Evolutionary conservation across 2,113 vertebrate species (phyloP), one percentile per base, ranked within the genome.

Genomic region (Boleophthalmus pectinirostris): DNA sequence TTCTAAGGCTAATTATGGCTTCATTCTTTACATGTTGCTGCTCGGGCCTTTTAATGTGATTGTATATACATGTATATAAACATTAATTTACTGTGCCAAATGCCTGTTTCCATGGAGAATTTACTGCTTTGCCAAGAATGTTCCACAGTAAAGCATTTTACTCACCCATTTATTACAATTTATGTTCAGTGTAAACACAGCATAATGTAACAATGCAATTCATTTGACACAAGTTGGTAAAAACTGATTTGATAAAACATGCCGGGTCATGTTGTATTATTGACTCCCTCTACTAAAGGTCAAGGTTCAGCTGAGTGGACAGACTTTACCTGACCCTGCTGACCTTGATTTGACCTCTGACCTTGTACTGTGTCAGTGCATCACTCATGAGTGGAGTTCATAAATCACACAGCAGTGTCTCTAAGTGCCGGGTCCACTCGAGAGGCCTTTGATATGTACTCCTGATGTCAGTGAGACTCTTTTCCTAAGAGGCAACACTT

Each of bases 341-440:
- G 33, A 82, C 79, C 74, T 70, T 16, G 81, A 68, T 63, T 76
- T 68, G 74, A 79, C 78, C 70, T 45, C 43, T 13, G n/a, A 64
- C 5, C 71, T 72, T 68, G 67, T 53, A 49, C 70, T 15, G 72
- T 60, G 53, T 69, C 53, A 69, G n/a, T 67, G 77, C 54, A 53
- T 38, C 43, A 20, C 65, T 70, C 72, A 63, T 23, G 64, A 23
- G 68, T 70, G 67, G 73, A 83, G 81, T 88, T 89, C 67, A 88
- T 87, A 69, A 87, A 84, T 75, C 65, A 72, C 79, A 64, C 73
- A 72, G 77, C 81, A 51, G 57, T 72, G 18, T 53, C 58, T 57
- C 47, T 0, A 2, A 45, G 35, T 47, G 69, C 9, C 67, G 0
- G 16, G 1, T 18, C 16, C 49, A 51, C 49, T 51, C 47, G 20